Conservation (phyloP, 2,888 invertebrate genomes). For the Falcaria lacertinaria region DNA sequence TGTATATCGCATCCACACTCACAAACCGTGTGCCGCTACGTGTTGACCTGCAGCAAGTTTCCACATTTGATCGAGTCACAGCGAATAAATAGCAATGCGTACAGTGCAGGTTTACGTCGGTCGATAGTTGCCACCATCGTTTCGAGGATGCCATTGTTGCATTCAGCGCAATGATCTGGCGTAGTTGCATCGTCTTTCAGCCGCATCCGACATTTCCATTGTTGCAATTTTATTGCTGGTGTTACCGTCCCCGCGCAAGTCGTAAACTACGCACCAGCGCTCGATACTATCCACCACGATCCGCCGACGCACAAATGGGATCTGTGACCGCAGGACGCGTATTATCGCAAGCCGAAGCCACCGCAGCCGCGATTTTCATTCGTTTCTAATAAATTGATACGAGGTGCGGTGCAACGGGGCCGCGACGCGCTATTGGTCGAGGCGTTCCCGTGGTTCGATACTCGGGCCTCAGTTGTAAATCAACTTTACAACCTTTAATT, state of each 20-base stretch:
- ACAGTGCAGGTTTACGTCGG: conserved; percentile 54
- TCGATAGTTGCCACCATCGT: conserved; percentile 73
- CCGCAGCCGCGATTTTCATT: conserved; percentile 74
- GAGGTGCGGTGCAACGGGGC: conserved; percentile 49
- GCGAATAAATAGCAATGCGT: conserved; percentile 28
- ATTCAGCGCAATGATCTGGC: conserved; percentile 72
- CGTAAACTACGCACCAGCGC: conserved; percentile 71
- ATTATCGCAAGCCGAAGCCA: conserved; percentile 67
- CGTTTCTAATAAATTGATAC: conserved; percentile 79
- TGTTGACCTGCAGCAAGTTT: conserved; percentile 12
- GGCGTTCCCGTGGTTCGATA: conserved; percentile 65
- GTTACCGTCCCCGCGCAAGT: conserved; percentile 70
- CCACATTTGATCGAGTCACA: conserved; percentile 31
- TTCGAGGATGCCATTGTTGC: conserved; percentile 74
- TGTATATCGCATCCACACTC: conserved; percentile 22
- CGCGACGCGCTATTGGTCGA: conserved; percentile 62
- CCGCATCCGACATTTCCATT: conserved; percentile 75
- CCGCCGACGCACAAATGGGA: conserved; percentile 58
- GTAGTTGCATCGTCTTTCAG: conserved; percentile 70
- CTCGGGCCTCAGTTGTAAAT: conserved; percentile 73
- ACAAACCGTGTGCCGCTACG: conserved; percentile 25
- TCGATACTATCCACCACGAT: conserved; percentile 68
- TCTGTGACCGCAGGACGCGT: conserved; percentile 66
- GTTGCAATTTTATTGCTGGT: conserved; percentile 77
- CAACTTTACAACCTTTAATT: conserved; percentile 80